phyloP scores from a whole-genome alignment of 2,113 vertebrate genomes.

The Periophthalmus modestus region DNA sequence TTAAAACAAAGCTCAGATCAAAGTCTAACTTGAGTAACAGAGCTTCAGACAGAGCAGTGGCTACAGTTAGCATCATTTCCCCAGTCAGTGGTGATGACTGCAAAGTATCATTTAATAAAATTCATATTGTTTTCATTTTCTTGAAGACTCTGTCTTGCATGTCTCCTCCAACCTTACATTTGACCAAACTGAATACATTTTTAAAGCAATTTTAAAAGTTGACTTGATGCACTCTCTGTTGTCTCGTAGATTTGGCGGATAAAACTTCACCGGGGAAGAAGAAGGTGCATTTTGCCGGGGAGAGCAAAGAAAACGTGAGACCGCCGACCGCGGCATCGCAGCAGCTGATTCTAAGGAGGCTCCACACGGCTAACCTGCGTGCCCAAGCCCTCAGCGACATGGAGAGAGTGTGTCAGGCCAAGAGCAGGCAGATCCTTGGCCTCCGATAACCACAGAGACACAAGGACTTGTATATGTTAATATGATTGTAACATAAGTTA shows the following conservation, averaged over 20 bases:
- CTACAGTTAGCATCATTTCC: no score
- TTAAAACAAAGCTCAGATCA: no score
- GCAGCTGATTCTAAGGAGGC: constrained; percentile 80
- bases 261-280: constrained; percentile 79
- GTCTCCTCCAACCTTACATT: neutral
- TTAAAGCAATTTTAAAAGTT: no score
- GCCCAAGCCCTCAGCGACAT: constrained; percentile 80
- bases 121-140: neutral
- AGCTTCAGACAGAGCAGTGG: no score
- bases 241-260: constrained; percentile 69
- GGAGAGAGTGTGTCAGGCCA: constrained; percentile 82
- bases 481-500: constrained; percentile 12
- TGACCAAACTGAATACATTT: no score
- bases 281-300: constrained; percentile 84
- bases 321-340: constrained; percentile 42
- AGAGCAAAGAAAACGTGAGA: constrained; percentile 82
- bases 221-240: constrained; percentile 6
- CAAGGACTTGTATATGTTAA: constrained; percentile 11
- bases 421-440: constrained; percentile 86
- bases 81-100: no score
- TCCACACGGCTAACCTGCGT: constrained; percentile 80
- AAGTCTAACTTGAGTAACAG: no score
- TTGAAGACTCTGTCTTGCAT: neutral
- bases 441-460: constrained; percentile 77
- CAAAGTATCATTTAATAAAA: neutral